phyloP scores from a whole-genome alignment of 64 coral and sea anemone genomes.

The Montipora capricornis region DNA sequence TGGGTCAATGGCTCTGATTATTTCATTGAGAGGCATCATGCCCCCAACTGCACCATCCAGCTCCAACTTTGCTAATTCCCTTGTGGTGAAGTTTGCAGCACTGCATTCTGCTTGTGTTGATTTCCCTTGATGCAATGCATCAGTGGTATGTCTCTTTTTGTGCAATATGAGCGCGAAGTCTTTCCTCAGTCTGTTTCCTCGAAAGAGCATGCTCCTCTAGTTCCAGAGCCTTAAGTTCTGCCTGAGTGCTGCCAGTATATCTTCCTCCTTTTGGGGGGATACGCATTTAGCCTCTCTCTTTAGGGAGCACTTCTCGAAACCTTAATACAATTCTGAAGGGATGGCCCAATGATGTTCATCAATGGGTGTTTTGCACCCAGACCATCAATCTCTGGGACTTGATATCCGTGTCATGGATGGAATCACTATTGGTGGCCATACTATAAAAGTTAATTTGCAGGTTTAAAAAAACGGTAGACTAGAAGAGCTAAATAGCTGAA shows the following conservation, averaged over 20 bases:
- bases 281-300: not conserved
- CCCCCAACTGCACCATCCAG: not conserved
- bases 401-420: not conserved
- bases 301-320: not conserved
- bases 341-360: slow-evolving; percentile 10
- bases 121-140: not conserved
- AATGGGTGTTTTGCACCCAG: not conserved
- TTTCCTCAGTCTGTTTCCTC: not conserved
- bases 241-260: not conserved
- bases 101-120: not conserved
- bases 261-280: not conserved
- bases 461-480: not conserved
- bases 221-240: not conserved
- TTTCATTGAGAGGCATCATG: not conserved
- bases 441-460: not conserved
- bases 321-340: not conserved
- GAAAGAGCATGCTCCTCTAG: not conserved
- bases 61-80: not conserved
- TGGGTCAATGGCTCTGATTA: not conserved
- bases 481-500: not conserved
- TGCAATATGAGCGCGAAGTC: not conserved
- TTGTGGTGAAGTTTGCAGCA: not conserved
- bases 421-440: not conserved
- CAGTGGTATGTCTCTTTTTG: not conserved
- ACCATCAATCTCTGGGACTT: not conserved